phyloP scores from a whole-genome alignment of 2,797 vertebrate species.

The Sus cebifrons region DNA sequence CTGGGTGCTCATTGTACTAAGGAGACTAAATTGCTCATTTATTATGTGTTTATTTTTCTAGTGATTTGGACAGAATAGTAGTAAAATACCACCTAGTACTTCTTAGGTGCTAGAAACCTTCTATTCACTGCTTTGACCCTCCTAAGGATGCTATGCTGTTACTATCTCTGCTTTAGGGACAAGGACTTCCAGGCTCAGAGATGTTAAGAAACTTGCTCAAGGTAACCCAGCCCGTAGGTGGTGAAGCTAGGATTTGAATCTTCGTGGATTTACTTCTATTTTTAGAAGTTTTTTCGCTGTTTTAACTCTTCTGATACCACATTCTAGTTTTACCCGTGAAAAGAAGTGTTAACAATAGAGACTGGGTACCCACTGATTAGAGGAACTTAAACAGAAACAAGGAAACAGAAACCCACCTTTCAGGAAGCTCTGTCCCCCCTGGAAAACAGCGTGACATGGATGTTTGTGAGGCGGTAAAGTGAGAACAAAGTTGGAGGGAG shows the following conservation, averaged over 20 bases:
- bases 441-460: not conserved
- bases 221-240: not conserved
- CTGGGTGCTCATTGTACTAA: not conserved
- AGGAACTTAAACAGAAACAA: not conserved
- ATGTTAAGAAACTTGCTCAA: slow-evolving; percentile 29
- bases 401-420: not conserved
- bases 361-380: not conserved
- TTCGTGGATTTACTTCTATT: not conserved
- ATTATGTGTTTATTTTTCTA: not conserved
- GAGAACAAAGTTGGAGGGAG: slow-evolving; percentile 11
- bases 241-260: slow-evolving; percentile 25
- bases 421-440: too few species aligned
- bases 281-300: slow-evolving; percentile 14
- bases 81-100: not conserved
- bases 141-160: not conserved
- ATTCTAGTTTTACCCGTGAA: slow-evolving; percentile 1
- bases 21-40: slow-evolving; percentile 25
- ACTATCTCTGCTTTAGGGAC: not conserved
- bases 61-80: not conserved
- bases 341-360: slow-evolving; percentile 13
- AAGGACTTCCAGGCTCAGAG: slow-evolving; percentile 34
- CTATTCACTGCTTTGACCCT: not conserved
- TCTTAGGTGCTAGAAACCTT: not conserved
- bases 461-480: slow-evolving; percentile 41
- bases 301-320: slow-evolving; percentile 21